phyloP scores from a whole-genome alignment of 2,797 vertebrate species.

The Sebastiscus tertius region DNA sequence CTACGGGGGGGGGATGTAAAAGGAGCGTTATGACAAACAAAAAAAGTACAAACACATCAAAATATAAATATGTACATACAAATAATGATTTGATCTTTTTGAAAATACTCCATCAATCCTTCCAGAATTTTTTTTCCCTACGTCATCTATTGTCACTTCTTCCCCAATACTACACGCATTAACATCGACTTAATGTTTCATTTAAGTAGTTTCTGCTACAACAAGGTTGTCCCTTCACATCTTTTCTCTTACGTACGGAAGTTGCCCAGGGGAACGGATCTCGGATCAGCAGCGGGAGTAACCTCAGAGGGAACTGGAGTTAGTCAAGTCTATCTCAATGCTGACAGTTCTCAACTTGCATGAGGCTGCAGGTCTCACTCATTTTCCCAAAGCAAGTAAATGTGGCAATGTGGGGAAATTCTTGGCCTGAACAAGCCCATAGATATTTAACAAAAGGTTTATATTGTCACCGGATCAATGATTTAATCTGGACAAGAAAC shows the following conservation, averaged over 20 bases:
- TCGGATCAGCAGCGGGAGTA: constrained; percentile 3
- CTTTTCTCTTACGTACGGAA: neutral
- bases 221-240: neutral
- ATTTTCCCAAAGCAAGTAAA: neutral
- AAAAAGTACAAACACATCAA: constrained; percentile 54
- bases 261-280: constrained; percentile 44
- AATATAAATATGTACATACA: constrained; percentile 70
- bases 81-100: constrained; percentile 60
- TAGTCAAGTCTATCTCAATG: neutral
- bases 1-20: neutral
- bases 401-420: neutral
- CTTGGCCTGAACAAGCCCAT: neutral
- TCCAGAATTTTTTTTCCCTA: neutral
- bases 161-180: neutral
- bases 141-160: neutral
- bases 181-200: neutral
- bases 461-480: neutral
- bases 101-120: constrained; percentile 45
- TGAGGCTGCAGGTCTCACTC: neutral
- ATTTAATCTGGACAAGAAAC: neutral
- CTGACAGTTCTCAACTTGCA: neutral
- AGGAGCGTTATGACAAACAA: constrained; percentile 11
- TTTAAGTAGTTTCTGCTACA: neutral
- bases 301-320: neutral
- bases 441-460: neutral